Evolutionary conservation across 1,140 invertebrate genomes (phyloP).

Genomic region (Aphis craccivora): DNA sequence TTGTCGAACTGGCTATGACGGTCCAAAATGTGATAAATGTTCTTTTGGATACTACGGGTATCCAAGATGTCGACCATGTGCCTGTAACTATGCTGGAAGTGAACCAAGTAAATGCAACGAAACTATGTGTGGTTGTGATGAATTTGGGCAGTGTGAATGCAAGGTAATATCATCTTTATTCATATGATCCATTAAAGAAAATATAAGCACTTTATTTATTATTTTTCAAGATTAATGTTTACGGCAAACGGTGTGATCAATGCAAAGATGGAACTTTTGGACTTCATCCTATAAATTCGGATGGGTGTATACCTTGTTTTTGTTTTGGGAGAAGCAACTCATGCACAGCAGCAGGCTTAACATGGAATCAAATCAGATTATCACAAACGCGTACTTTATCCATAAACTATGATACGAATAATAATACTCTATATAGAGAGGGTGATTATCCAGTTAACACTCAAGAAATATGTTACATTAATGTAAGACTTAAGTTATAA

Average conservation of each 20-base stretch:
- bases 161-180: conserved; percentile 68
- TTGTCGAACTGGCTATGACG: conserved; percentile 83
- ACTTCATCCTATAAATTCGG: conserved; percentile 73
- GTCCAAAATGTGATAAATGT: conserved; percentile 82
- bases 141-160: conserved; percentile 85
- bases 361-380: conserved; percentile 77
- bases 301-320: conserved; percentile 85
- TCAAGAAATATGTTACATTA: conserved; percentile 66
- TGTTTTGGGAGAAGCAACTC: conserved; percentile 82
- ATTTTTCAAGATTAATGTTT: conserved; percentile 72
- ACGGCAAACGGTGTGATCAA: conserved; percentile 81
- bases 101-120: conserved; percentile 68
- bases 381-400: conserved; percentile 68
- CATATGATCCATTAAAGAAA: conserved; percentile 56
- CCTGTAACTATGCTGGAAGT: conserved; percentile 78
- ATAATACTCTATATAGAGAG: conserved; percentile 60
- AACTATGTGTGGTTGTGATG: conserved; percentile 77
- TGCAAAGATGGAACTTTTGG: conserved; percentile 88
- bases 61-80: conserved; percentile 84
- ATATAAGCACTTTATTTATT: not conserved
- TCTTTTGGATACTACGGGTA: conserved; percentile 86
- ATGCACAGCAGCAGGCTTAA: conserved; percentile 80
- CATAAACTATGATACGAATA: conserved; percentile 66
- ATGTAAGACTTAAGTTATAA: conserved; percentile 62
- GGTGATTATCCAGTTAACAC: conserved; percentile 65